Percentiles rank a stretch among this genome's conserved stretches.
Evolutionary conservation across 2,888 invertebrate species (phyloP).

Genomic region (Trichacis sp.): DNA sequence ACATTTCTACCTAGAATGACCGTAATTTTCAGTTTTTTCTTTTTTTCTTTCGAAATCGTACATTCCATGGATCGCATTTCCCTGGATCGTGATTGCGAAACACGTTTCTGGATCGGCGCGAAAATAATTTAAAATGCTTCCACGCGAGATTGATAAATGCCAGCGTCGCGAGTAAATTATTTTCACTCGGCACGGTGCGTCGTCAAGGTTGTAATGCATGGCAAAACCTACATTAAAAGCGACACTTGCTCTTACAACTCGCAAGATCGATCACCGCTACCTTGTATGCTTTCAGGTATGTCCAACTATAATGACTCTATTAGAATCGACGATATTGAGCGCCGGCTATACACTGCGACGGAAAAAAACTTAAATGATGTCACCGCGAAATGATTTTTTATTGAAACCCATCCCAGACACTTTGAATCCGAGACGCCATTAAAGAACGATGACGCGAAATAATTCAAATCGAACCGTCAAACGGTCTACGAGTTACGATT

Average conservation of each 20-base stretch:
- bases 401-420: neutral
- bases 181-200: conserved; percentile 26
- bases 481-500: too few species aligned
- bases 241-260: conserved; percentile 9
- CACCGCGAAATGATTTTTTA: neutral
- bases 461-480: too few species aligned
- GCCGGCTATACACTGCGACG: conserved; percentile 19
- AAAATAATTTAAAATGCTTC: conserved; percentile 18
- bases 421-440: neutral
- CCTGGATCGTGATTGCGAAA: too few species aligned
- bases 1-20: too few species aligned
- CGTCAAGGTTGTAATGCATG: conserved; percentile 28
- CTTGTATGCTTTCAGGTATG: conserved; percentile 24
- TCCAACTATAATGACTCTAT: conserved; percentile 38
- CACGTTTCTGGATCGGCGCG: neutral
- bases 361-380: conserved; percentile 1
- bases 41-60: too few species aligned
- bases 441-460: neutral
- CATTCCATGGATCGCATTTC: too few species aligned
- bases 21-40: too few species aligned
- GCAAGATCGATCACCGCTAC: conserved; percentile 30
- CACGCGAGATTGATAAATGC: conserved; percentile 27
- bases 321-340: conserved; percentile 32
- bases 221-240: conserved; percentile 20
- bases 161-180: conserved; percentile 28